Percentiles rank a stretch among this genome's conserved stretches.
Conservation (phyloP, 2,797 vertebrate species). For the Serranus cabrilla region DNA sequence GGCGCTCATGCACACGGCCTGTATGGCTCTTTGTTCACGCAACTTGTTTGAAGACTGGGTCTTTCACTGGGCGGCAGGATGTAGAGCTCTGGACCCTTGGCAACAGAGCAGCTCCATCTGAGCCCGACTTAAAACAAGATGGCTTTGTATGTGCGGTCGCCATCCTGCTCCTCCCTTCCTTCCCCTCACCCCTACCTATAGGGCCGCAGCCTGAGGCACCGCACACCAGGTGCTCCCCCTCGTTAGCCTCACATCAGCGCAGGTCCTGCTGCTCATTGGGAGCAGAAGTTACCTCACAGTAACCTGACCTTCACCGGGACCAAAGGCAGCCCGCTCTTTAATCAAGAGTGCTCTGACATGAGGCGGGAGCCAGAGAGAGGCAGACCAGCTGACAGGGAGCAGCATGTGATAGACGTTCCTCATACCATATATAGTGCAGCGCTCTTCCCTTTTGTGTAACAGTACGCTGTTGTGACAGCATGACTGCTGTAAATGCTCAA, state of each 20-base stretch:
- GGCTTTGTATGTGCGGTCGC: constrained; percentile 83
- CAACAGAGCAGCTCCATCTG: constrained; percentile 83
- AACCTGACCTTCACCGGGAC: constrained; percentile 66
- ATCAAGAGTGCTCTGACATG: constrained; percentile 58
- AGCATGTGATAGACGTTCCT: constrained; percentile 49
- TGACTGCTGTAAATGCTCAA: constrained; percentile 19
- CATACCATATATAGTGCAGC: neutral
- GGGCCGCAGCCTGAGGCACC: constrained; percentile 45
- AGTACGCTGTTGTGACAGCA: constrained; percentile 24
- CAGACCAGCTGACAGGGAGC: constrained; percentile 53
- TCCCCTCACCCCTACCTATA: constrained; percentile 62
- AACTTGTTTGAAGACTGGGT: constrained; percentile 75
- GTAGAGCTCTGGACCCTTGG: constrained; percentile 81
- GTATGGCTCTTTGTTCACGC: constrained; percentile 82
- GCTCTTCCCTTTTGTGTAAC: constrained; percentile 11
- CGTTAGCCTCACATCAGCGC: constrained; percentile 43
- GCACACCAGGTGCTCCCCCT: constrained; percentile 69
- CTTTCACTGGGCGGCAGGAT: constrained; percentile 79
- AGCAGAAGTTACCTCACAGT: constrained; percentile 57
- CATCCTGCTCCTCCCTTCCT: constrained; percentile 77
- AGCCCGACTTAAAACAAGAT: constrained; percentile 83
- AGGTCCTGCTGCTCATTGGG: constrained; percentile 12
- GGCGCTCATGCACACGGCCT: constrained; percentile 50
- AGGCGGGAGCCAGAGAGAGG: constrained; percentile 44
- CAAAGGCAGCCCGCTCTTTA: constrained; percentile 49